Conservation (phyloP, 2,888 invertebrate species). For the Papilio demoleus region DNA sequence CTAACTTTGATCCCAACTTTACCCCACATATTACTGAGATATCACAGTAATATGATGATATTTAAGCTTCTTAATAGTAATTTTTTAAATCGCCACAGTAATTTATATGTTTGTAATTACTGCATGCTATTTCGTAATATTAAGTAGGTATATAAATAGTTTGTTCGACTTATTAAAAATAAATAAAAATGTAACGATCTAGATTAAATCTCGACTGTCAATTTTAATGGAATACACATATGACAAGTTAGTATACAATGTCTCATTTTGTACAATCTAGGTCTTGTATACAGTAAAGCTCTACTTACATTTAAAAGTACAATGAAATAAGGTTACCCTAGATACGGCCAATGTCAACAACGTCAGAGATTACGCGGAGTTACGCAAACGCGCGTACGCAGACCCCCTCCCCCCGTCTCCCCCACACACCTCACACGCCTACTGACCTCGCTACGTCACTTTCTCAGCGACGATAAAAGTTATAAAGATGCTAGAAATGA, state of each 20-base stretch:
- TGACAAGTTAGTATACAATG: not conserved
- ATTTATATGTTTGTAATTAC: too few relatives aligned
- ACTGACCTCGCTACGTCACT: slow-evolving; percentile 58
- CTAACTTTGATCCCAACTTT: too few relatives aligned
- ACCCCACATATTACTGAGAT: too few relatives aligned
- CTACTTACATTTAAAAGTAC: slow-evolving; percentile 21
- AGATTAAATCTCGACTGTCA: too few relatives aligned
- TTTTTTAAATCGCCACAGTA: too few relatives aligned
- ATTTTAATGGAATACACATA: not conserved
- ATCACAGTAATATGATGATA: too few relatives aligned
- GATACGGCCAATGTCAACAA: slow-evolving; percentile 59
- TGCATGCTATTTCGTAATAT: too few relatives aligned
- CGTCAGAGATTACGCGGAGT: slow-evolving; percentile 54
- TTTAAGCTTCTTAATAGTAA: too few relatives aligned
- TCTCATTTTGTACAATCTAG: not conserved
- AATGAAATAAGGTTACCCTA: slow-evolving; percentile 47
- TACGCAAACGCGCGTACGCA: slow-evolving; percentile 61
- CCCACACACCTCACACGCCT: slow-evolving; percentile 34
- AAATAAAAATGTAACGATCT: too few relatives aligned
- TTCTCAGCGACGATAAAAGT: slow-evolving; percentile 49
- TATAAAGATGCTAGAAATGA: slow-evolving; percentile 40
- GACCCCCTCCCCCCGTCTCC: slow-evolving; percentile 38
- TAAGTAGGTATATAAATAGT: too few relatives aligned
- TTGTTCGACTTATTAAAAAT: too few relatives aligned
- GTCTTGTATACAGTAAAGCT: slow-evolving; percentile 3